phyloP scores from a whole-genome alignment of 2,888 invertebrate genomes.

The Coenonympha arcania region DNA sequence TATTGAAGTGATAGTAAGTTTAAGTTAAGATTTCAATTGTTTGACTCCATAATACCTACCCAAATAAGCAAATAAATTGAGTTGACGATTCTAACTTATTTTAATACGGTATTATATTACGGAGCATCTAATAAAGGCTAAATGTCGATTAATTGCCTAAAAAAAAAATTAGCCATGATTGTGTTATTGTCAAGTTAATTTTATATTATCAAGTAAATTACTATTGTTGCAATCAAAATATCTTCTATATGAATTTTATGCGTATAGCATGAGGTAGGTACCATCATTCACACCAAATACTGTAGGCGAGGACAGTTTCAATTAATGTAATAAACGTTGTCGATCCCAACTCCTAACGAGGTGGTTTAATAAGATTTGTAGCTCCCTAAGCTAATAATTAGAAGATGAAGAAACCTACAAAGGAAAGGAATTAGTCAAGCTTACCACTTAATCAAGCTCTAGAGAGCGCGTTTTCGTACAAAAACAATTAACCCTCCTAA shows the following conservation, averaged over 20 bases:
- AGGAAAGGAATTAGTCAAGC: slow-evolving; percentile 35
- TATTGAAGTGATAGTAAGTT: too few species aligned
- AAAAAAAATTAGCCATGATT: too few species aligned
- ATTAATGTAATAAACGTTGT: slow-evolving; percentile 14
- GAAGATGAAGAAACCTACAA: slow-evolving; percentile 24
- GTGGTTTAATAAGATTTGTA: slow-evolving; percentile 22
- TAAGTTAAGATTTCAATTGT: too few species aligned
- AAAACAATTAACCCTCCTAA: slow-evolving; percentile 59
- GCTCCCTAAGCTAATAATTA: slow-evolving; percentile 22
- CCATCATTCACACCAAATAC: not conserved
- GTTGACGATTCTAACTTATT: too few species aligned
- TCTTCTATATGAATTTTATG: not conserved
- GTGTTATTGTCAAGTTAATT: too few species aligned
- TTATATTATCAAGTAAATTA: too few species aligned
- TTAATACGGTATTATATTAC: too few species aligned
- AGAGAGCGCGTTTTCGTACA: slow-evolving; percentile 43
- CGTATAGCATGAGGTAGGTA: not conserved
- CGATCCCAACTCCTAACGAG: slow-evolving; percentile 13
- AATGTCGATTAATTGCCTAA: too few species aligned
- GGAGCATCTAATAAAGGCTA: too few species aligned
- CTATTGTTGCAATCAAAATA: too few species aligned
- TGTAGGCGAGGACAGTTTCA: not conserved
- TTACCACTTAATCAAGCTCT: slow-evolving; percentile 55
- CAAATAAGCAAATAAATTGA: too few species aligned
- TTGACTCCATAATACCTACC: too few species aligned